These are phyloP conservation scores for Donacobius atricapilla DNA, from an alignment of 2,113 vertebrate species.

Conservation along the genomic window DNA sequence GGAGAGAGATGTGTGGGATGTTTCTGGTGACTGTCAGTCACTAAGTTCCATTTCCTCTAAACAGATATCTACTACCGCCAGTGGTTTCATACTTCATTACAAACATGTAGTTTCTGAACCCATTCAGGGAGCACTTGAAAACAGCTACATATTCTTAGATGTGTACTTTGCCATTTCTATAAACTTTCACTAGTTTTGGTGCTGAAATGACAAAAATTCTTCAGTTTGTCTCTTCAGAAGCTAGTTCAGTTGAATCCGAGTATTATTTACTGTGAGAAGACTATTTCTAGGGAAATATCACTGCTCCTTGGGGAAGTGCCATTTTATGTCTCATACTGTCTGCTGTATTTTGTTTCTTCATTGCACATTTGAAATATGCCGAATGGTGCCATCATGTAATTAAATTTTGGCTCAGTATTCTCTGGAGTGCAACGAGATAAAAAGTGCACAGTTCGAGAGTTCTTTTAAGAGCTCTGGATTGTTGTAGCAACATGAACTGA, in stretches of 20 bases:
- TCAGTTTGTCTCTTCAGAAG: not conserved
- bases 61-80: not conserved
- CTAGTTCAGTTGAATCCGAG: not conserved
- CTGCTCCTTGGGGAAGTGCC: not conserved
- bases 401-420: not conserved
- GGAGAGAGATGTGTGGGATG: not conserved
- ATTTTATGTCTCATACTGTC: not conserved
- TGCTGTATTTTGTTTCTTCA: not conserved
- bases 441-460: not conserved
- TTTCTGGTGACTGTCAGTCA: not conserved
- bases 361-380: not conserved
- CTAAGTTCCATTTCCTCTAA: not conserved
- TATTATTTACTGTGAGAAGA: not conserved
- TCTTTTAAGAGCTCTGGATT: not conserved
- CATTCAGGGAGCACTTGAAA: not conserved
- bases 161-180: not conserved
- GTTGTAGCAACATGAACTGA: not conserved
- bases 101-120: not conserved
- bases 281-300: not conserved
- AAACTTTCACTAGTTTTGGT: not conserved
- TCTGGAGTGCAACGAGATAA: not conserved
- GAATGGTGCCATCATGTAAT: slow-evolving; percentile 1
- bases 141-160: not conserved
- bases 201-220: not conserved
- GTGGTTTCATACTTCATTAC: not conserved